Conservation (phyloP, 2,888 invertebrate species). For the Exephanes ischioxanthus region DNA sequence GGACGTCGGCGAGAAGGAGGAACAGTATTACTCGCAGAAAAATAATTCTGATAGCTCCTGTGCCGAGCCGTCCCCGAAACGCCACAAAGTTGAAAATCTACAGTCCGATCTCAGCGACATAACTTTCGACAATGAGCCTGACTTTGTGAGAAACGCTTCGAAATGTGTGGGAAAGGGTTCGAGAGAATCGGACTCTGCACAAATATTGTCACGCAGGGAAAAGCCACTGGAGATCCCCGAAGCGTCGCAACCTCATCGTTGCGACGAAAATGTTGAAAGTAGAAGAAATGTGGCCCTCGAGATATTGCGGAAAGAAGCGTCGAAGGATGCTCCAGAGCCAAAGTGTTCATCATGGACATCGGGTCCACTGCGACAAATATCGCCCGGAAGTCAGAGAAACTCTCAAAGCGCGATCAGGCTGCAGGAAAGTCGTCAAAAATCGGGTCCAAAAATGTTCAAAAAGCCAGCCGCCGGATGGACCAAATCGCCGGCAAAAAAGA, state of each 20-base stretch:
- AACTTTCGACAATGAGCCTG: slow-evolving; percentile 59
- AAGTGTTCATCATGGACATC: slow-evolving; percentile 33
- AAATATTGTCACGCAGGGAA: slow-evolving; percentile 62
- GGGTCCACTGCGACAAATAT: slow-evolving; percentile 36
- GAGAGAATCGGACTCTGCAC: slow-evolving; percentile 50
- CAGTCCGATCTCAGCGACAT: slow-evolving; percentile 45
- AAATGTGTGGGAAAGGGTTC: slow-evolving; percentile 1
- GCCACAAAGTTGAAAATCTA: slow-evolving; percentile 40
- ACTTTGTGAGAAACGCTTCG: slow-evolving; percentile 53
- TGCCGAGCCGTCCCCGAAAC: slow-evolving; percentile 47
- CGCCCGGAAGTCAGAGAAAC: slow-evolving; percentile 5
- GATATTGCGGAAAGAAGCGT: slow-evolving; percentile 47
- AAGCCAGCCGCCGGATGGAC: slow-evolving; percentile 24
- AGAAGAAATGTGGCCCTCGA: slow-evolving; percentile 60
- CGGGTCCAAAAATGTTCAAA: slow-evolving; percentile 33
- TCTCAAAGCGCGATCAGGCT: neutral
- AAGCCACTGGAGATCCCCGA: slow-evolving; percentile 62
- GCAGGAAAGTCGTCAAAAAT: slow-evolving; percentile 1
- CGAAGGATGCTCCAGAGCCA: slow-evolving; percentile 14
- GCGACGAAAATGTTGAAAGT: slow-evolving; percentile 27
- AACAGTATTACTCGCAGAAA: slow-evolving; percentile 64
- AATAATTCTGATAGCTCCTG: slow-evolving; percentile 3
- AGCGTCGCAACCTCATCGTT: slow-evolving; percentile 18
- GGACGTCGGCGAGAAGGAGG: slow-evolving; percentile 72
- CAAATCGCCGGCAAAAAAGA: slow-evolving; percentile 19